These are phyloP conservation scores for Chrysolina oricalcia DNA, from an alignment of 2,888 invertebrate genomes.

Conservation along the genomic window DNA sequence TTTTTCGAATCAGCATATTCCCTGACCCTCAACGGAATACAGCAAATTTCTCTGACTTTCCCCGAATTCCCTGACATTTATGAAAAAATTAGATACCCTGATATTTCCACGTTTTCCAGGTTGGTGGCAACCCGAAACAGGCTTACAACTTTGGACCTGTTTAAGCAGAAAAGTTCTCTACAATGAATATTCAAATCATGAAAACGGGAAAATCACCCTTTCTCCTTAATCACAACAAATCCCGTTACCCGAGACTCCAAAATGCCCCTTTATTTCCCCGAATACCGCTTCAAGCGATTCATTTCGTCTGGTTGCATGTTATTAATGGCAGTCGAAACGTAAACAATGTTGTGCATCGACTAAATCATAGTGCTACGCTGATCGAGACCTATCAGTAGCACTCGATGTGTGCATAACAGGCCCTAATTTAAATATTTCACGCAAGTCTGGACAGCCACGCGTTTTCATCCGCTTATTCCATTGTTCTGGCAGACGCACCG, in stretches of 20 bases:
- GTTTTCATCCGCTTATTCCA: constrained; percentile 51
- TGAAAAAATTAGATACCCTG: too few species aligned
- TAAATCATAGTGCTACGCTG: constrained; percentile 65
- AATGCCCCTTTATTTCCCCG: neutral
- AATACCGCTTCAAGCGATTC: constrained; percentile 19
- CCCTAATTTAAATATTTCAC: constrained; percentile 70
- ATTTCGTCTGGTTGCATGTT: constrained; percentile 50
- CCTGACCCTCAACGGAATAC: too few species aligned
- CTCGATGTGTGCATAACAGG: constrained; percentile 67
- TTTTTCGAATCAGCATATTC: too few species aligned
- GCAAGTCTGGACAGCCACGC: constrained; percentile 64
- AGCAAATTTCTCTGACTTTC: too few species aligned
- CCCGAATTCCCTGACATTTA: too few species aligned
- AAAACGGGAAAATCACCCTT: neutral
- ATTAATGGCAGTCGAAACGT: constrained; percentile 60
- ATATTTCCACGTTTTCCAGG: too few species aligned
- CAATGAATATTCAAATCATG: too few species aligned
- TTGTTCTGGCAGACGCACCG: constrained; percentile 40
- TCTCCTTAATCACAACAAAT: neutral
- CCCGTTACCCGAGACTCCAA: neutral
- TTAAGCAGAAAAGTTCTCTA: too few species aligned
- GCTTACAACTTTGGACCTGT: too few species aligned
- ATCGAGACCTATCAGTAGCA: constrained; percentile 66
- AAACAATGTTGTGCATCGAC: constrained; percentile 62
- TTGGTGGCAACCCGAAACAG: too few species aligned